Conservation (phyloP, 2,797 vertebrate species). For the Chelonia mydas region DNA sequence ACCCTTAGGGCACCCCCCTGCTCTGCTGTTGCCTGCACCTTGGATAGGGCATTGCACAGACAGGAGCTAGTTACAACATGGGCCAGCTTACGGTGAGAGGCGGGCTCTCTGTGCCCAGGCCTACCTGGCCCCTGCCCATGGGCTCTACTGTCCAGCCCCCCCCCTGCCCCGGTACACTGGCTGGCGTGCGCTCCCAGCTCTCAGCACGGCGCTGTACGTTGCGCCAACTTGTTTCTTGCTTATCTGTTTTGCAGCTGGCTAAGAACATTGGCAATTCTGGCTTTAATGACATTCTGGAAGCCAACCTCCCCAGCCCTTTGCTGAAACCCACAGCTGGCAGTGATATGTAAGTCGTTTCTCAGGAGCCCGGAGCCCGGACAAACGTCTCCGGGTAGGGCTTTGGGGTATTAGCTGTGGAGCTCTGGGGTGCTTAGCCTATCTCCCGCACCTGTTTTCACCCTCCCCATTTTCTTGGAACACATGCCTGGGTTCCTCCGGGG, state of each 20-base stretch:
- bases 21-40: neutral
- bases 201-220: neutral
- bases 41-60: neutral
- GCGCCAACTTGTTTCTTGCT: neutral
- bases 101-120: neutral
- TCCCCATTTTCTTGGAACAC: neutral
- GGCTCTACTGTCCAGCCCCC: neutral
- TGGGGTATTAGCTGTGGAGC: neutral
- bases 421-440: neutral
- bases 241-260: slow-evolving; percentile 73
- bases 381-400: neutral
- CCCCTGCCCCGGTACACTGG: neutral
- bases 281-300: slow-evolving; percentile 89
- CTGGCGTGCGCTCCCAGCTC: neutral
- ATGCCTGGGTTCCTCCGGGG: neutral
- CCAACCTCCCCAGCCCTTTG: slow-evolving; percentile 81
- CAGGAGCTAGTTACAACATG: neutral
- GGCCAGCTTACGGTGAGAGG: neutral
- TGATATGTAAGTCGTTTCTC: slow-evolving; percentile 83
- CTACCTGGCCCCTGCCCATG: neutral
- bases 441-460: neutral
- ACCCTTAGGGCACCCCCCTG: too few species aligned
- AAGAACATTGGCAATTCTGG: slow-evolving; percentile 87
- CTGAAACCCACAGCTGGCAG: slow-evolving; percentile 85
- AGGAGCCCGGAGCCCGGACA: neutral